phyloP scores from a whole-genome alignment of 2,113 vertebrate species.

The Anguilla rostrata region DNA sequence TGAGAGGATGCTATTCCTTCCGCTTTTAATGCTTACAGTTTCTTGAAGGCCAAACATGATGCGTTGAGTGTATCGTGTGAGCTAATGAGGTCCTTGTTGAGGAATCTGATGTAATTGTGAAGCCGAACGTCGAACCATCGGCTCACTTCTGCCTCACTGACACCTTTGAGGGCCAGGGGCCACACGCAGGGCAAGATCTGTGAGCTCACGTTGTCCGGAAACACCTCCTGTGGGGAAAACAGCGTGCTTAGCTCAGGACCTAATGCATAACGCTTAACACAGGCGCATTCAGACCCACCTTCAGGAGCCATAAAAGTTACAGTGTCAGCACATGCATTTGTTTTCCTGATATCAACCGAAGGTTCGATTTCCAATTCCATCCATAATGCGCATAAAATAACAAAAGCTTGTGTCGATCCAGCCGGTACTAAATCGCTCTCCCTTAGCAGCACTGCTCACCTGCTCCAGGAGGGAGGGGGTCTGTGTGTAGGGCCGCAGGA shows the following conservation, averaged over 20 bases:
- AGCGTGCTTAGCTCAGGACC: background rate
- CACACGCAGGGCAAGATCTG: constrained; percentile 63
- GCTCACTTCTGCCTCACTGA: constrained; percentile 45
- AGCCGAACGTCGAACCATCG: constrained; percentile 60
- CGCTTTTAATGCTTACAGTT: constrained; percentile 54
- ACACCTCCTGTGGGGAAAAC: constrained; percentile 49
- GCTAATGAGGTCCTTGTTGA: constrained; percentile 59
- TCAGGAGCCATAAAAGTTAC: too few species aligned
- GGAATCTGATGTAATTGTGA: constrained; percentile 56
- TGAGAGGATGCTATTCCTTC: too few species aligned
- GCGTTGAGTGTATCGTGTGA: constrained; percentile 41
- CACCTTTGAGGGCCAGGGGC: constrained; percentile 55
- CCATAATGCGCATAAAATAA: too few species aligned
- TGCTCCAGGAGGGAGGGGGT: constrained; percentile 54
- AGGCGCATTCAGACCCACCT: too few species aligned
- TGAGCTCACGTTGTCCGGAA: constrained; percentile 39
- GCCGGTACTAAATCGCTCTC: background rate
- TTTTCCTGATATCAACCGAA: too few species aligned
- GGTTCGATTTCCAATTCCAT: too few species aligned
- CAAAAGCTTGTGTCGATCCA: too few species aligned
- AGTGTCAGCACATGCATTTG: too few species aligned
- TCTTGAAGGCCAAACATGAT: constrained; percentile 63
- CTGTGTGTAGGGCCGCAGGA: constrained; percentile 53
- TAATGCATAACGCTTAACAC: background rate
- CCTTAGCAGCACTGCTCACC: constrained; percentile 38